Conservation (phyloP, 2,888 invertebrate genomes). For the Melieria omissa region DNA sequence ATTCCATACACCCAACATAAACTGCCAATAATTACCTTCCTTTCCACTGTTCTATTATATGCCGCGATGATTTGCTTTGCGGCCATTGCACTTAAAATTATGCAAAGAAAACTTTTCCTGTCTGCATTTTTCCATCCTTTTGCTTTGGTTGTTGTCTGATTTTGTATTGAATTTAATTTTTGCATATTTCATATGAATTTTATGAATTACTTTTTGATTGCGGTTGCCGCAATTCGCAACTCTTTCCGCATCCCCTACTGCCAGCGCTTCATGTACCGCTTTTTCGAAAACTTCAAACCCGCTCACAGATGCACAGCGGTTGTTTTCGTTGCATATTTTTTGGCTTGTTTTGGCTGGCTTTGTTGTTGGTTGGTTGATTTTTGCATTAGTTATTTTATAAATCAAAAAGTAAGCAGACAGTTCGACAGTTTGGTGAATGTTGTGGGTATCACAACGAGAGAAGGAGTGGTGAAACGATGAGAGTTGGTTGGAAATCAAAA, state of each 20-base stretch:
- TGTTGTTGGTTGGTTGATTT: slow-evolving; percentile 27
- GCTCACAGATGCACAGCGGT: slow-evolving; percentile 1
- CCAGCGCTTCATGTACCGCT: too few species aligned
- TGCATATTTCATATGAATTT: slow-evolving; percentile 21
- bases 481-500: slow-evolving; percentile 6
- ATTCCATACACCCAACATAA: too few species aligned
- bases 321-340: slow-evolving; percentile 23
- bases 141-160: too few species aligned
- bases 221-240: slow-evolving; percentile 7
- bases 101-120: too few species aligned
- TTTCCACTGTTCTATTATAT: too few species aligned
- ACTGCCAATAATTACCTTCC: too few species aligned
- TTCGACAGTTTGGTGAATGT: slow-evolving; percentile 31
- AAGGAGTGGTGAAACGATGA: not conserved
- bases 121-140: too few species aligned
- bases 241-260: not conserved
- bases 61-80: too few species aligned
- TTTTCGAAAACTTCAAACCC: too few species aligned
- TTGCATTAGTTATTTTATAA: slow-evolving; percentile 39
- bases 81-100: too few species aligned
- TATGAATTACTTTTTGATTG: slow-evolving; percentile 40
- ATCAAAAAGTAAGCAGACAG: slow-evolving; percentile 42
- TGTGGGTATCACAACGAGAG: slow-evolving; percentile 13
- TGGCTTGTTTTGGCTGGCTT: slow-evolving; percentile 22
- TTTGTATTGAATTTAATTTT: slow-evolving; percentile 37